These are phyloP conservation scores for Neogobius melanostomus DNA, from an alignment of 2,113 vertebrate species.

Conservation along the genomic window DNA sequence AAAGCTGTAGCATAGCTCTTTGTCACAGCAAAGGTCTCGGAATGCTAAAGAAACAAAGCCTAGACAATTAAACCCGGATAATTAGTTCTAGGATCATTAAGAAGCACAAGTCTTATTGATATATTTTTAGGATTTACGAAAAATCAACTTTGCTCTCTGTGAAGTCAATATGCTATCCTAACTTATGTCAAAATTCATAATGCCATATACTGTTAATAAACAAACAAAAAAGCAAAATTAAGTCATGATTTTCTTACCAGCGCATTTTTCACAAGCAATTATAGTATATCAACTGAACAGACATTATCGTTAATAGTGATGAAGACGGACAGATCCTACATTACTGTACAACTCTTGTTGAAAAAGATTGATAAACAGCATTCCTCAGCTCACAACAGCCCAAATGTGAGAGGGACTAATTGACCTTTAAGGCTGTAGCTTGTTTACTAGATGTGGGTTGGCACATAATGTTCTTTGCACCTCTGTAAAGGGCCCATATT, in stretches of 20 bases:
- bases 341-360: too few species aligned
- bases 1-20: background rate
- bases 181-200: background rate
- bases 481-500: background rate
- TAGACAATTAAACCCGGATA: too few species aligned
- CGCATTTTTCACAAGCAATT: too few species aligned
- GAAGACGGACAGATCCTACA: too few species aligned
- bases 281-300: too few species aligned
- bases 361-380: background rate
- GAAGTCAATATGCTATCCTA: background rate
- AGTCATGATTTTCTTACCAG: too few species aligned
- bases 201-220: background rate
- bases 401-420: constrained; percentile 4
- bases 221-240: too few species aligned
- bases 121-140: background rate
- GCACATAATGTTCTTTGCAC: constrained; percentile 1
- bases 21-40: background rate
- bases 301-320: too few species aligned
- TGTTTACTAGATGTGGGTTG: constrained; percentile 17
- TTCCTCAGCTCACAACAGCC: background rate
- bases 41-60: background rate
- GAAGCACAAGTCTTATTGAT: too few species aligned
- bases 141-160: background rate
- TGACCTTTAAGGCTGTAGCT: constrained; percentile 5
- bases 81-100: too few species aligned